Conservation (phyloP, 2,888 invertebrate genomes). For the Netelia virgata region DNA sequence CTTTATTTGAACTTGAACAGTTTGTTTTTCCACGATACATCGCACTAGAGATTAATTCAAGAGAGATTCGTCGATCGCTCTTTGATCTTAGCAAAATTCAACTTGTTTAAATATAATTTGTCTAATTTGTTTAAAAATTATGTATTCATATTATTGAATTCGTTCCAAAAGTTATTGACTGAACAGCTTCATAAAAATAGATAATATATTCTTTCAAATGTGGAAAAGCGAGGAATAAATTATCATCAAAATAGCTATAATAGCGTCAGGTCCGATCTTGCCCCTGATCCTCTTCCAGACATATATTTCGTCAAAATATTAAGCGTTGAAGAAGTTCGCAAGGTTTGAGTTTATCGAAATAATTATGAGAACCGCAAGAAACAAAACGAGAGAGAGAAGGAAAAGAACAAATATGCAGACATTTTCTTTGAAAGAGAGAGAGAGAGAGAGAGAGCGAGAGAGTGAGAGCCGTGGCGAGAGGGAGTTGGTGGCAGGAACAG, state of each 20-base stretch:
- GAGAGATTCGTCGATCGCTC: neutral
- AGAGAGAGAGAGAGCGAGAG: slow-evolving; percentile 8
- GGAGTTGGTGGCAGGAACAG: slow-evolving; percentile 59
- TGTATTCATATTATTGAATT: no score
- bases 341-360: slow-evolving; percentile 65
- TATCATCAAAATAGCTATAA: no score
- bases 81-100: no score
- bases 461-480: no score
- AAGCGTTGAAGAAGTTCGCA: neutral
- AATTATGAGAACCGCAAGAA: slow-evolving; percentile 65
- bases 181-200: no score
- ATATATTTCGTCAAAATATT: neutral
- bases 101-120: no score
- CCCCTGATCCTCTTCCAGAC: no score
- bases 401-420: slow-evolving; percentile 51
- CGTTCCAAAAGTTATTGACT: no score
- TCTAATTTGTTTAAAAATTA: no score
- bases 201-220: no score
- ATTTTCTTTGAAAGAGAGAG: slow-evolving; percentile 61
- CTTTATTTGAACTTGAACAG: neutral
- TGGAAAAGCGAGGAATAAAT: no score
- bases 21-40: neutral
- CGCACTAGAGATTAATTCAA: neutral
- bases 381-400: slow-evolving; percentile 17
- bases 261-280: no score